Evolutionary conservation across 2,797 vertebrate genomes (phyloP).

Genomic region (Helicolenus hilgendorfi): DNA sequence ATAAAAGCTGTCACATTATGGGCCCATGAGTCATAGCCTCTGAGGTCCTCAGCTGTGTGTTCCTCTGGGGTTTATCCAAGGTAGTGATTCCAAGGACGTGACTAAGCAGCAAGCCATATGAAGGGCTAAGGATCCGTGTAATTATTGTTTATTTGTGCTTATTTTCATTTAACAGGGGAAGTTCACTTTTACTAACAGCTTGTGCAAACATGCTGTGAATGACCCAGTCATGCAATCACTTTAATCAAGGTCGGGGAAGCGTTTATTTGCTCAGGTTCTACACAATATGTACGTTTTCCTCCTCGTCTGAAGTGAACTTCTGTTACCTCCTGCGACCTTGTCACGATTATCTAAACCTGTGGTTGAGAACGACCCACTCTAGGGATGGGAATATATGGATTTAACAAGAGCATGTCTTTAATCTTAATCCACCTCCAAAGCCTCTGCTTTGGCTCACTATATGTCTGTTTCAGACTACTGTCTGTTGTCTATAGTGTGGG

Average conservation of each 20-base stretch:
- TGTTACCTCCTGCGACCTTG: constrained; percentile 68
- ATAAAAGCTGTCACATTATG: constrained; percentile 81
- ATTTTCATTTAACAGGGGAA: constrained; percentile 89
- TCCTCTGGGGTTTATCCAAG: constrained; percentile 85
- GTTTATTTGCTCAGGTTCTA: constrained; percentile 74
- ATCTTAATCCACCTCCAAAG: constrained; percentile 29
- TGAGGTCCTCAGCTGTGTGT: constrained; percentile 70
- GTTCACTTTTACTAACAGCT: constrained; percentile 83
- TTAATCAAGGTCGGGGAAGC: constrained; percentile 69
- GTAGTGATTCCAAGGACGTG: constrained; percentile 87
- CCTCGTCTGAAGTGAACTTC: constrained; percentile 63
- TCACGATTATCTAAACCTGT: constrained; percentile 27
- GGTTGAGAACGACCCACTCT: background rate
- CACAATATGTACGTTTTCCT: constrained; percentile 63
- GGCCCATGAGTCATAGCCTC: constrained; percentile 77
- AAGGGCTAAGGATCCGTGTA: constrained; percentile 79
- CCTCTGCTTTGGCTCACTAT: background rate
- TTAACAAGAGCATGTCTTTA: constrained; percentile 36
- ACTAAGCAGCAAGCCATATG: constrained; percentile 84
- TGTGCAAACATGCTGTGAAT: constrained; percentile 79
- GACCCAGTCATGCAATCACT: constrained; percentile 78
- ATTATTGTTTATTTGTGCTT: constrained; percentile 91
- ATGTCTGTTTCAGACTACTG: constrained; percentile 10
- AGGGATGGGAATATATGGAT: constrained; percentile 13
- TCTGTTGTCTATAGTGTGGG: constrained; percentile 27